phyloP scores from a whole-genome alignment of 1,140 invertebrate species.

The Drosophila ogumai region DNA sequence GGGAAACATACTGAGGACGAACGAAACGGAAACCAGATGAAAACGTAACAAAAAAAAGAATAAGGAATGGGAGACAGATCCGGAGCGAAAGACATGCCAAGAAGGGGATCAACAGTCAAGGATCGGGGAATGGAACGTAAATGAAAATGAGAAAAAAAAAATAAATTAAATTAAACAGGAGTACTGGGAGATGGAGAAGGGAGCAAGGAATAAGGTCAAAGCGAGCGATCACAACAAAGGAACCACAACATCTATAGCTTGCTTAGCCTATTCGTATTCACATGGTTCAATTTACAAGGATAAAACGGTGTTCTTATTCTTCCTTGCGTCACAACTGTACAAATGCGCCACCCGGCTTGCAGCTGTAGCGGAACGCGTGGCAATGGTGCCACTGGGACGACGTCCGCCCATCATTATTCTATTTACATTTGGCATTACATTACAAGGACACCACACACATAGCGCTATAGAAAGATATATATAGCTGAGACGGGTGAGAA shows the following conservation, averaged over 20 bases:
- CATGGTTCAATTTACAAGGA: constrained; percentile 35
- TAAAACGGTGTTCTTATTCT: background rate
- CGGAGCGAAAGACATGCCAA: constrained; percentile 26
- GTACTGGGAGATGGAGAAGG: background rate
- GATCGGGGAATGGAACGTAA: constrained; percentile 18
- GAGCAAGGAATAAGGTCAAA: constrained; percentile 6
- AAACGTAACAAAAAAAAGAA: constrained; percentile 30
- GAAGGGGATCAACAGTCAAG: constrained; percentile 2
- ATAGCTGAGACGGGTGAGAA: constrained; percentile 17
- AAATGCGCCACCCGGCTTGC: constrained; percentile 1
- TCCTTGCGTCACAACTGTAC: constrained; percentile 25
- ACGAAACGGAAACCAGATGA: constrained; percentile 35
- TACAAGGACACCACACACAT: constrained; percentile 23
- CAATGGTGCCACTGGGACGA: background rate
- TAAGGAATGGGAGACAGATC: constrained; percentile 5
- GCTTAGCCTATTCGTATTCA: constrained; percentile 28
- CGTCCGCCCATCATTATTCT: background rate
- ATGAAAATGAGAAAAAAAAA: constrained; percentile 20
- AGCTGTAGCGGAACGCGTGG: constrained; percentile 1
- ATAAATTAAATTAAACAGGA: background rate
- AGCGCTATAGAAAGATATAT: constrained; percentile 13
- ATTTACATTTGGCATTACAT: constrained; percentile 38
- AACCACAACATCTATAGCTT: constrained; percentile 42
- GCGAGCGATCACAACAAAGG: constrained; percentile 61
- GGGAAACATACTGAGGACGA: constrained; percentile 30